These are phyloP conservation scores for Drosophila baimaii DNA, from an alignment of 1,140 invertebrate species.

Conservation along the genomic window DNA sequence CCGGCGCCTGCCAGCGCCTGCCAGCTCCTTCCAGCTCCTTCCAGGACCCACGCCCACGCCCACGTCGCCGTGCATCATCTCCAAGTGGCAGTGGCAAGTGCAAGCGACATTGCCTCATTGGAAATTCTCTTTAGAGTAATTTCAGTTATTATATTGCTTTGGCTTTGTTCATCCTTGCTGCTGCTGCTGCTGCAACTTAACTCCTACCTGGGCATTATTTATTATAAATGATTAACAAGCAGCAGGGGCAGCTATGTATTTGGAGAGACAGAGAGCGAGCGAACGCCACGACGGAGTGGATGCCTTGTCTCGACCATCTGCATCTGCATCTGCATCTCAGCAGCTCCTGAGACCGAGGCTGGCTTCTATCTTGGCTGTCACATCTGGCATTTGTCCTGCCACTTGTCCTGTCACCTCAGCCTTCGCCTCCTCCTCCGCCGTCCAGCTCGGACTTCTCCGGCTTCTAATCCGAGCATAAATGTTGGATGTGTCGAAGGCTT, in stretches of 20 bases:
- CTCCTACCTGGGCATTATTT: constrained; percentile 75
- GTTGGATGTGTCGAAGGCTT: constrained; percentile 69
- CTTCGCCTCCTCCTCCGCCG: not conserved
- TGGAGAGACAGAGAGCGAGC: no score
- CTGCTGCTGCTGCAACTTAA: constrained; percentile 59
- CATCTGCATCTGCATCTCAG: constrained; percentile 12
- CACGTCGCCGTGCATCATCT: constrained; percentile 14
- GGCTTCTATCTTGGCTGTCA: constrained; percentile 26
- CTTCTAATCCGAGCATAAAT: constrained; percentile 67
- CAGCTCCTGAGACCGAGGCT: not conserved
- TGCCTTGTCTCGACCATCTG: constrained; percentile 3
- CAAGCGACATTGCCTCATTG: constrained; percentile 65
- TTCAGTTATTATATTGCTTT: constrained; percentile 82
- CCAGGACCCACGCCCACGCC: not conserved
- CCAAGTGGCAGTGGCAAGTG: constrained; percentile 37
- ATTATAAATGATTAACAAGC: constrained; percentile 80
- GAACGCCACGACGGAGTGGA: no score
- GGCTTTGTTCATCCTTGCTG: constrained; percentile 65
- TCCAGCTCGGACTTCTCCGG: not conserved
- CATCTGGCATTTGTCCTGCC: constrained; percentile 47
- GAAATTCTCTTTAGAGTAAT: constrained; percentile 80
- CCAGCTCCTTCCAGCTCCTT: not conserved
- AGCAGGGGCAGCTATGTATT: constrained; percentile 40
- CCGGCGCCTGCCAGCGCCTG: not conserved
- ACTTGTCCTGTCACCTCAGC: constrained; percentile 25